Evolutionary conservation across 2,888 invertebrate species (phyloP).

Genomic region (Patella caerulea): DNA sequence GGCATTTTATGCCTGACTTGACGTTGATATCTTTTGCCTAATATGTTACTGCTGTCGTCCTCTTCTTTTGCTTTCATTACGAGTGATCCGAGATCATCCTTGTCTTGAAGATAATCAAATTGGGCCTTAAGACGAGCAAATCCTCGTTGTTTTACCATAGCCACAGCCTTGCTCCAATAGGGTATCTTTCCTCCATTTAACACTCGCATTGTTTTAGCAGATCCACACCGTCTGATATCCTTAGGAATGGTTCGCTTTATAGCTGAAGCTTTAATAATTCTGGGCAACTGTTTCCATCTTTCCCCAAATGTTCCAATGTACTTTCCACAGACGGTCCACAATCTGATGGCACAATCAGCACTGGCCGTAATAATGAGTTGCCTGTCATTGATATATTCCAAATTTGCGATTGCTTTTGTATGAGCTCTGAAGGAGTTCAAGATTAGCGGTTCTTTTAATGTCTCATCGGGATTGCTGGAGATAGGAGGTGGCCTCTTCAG

Average conservation of each 20-base stretch:
- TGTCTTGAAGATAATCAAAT: constrained; percentile 37
- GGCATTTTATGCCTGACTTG: constrained; percentile 50
- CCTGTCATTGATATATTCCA: constrained; percentile 79
- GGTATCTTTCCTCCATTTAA: constrained; percentile 51
- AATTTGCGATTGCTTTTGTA: constrained; percentile 78
- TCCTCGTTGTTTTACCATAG: constrained; percentile 38
- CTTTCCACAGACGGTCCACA: constrained; percentile 63
- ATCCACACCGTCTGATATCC: constrained; percentile 82
- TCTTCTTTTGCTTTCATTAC: constrained; percentile 20
- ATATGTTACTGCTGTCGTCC: constrained; percentile 46
- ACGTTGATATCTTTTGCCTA: constrained; percentile 58
- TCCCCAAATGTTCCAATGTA: constrained; percentile 83
- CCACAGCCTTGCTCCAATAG: constrained; percentile 48
- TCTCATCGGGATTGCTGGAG: constrained; percentile 48
- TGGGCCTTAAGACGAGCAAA: constrained; percentile 41
- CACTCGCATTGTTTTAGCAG: constrained; percentile 83
- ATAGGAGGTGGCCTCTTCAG: constrained; percentile 49
- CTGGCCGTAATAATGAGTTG: constrained; percentile 80
- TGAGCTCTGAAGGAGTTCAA: constrained; percentile 77
- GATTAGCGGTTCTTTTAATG: constrained; percentile 55
- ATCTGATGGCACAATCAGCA: constrained; percentile 78
- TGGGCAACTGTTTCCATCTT: constrained; percentile 76
- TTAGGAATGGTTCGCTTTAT: constrained; percentile 78
- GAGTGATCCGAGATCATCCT: constrained; percentile 25
- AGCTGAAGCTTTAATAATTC: constrained; percentile 70